phyloP scores from a whole-genome alignment of 2,113 vertebrate genomes.

The Sceloporus tristichus region DNA sequence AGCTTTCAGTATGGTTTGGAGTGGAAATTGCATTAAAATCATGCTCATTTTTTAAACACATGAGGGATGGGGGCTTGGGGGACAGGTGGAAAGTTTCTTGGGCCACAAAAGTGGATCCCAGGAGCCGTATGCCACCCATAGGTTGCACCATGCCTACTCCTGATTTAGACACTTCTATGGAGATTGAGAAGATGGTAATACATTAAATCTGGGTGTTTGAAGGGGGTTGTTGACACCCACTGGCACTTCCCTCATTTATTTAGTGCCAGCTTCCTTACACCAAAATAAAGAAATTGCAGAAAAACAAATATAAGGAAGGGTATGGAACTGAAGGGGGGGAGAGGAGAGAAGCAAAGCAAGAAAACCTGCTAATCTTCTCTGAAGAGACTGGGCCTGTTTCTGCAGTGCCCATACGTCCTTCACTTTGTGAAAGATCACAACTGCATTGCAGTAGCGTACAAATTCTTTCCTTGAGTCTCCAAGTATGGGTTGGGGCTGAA shows the following conservation, averaged over 20 bases:
- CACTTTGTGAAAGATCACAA: constrained; percentile 71
- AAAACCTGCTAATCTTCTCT: constrained; percentile 51
- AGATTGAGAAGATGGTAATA: not conserved
- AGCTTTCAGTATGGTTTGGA: too few species aligned
- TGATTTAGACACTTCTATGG: too few species aligned
- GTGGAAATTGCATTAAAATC: too few species aligned
- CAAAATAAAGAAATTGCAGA: not conserved
- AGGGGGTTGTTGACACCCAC: not conserved
- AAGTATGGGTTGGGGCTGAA: constrained; percentile 46
- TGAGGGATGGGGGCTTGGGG: not conserved
- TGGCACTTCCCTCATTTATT: constrained; percentile 38
- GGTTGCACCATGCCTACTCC: not conserved
- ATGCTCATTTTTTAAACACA: too few species aligned
- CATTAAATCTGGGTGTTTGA: not conserved
- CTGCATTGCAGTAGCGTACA: constrained; percentile 78
- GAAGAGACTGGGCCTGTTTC: constrained; percentile 55
- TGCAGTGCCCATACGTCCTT: constrained; percentile 75
- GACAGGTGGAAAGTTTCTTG: not conserved
- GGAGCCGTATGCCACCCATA: not conserved
- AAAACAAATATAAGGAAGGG: constrained; percentile 12
- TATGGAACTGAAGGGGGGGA: not conserved
- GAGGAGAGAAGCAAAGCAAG: fast-evolving
- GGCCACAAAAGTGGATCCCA: not conserved
- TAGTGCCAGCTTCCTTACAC: not conserved
- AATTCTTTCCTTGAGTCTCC: constrained; percentile 56